A percentile compares a stretch with the other conserved stretches of the same genome.
These are phyloP conservation scores for Xiphorhynchus elegans DNA, from an alignment of 2,113 vertebrate species.

Conservation along the genomic window DNA sequence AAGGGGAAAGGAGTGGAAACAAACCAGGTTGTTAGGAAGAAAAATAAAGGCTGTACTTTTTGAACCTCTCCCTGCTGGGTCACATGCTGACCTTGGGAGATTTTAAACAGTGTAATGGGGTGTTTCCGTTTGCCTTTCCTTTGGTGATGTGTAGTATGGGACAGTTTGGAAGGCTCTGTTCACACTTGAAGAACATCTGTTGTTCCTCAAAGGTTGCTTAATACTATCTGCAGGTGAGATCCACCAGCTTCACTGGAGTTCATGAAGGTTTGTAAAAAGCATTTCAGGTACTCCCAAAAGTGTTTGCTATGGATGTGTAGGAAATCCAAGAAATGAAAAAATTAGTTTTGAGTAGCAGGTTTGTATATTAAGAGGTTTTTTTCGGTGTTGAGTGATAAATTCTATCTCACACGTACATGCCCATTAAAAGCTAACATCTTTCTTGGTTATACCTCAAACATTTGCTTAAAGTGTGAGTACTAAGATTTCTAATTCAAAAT, in stretches of 20 bases:
- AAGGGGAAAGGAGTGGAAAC: conserved; percentile 73
- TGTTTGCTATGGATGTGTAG: not conserved
- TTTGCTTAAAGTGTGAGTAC: not conserved
- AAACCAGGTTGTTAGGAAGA: conserved; percentile 76
- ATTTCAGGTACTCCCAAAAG: not conserved
- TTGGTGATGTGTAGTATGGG: conserved; percentile 46
- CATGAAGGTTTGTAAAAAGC: not conserved
- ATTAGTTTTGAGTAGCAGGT: not conserved
- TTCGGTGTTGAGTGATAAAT: not conserved
- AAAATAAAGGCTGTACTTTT: conserved; percentile 76
- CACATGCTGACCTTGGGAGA: conserved; percentile 71
- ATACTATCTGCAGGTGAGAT: not conserved
- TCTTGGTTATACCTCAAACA: not conserved
- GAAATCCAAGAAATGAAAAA: not conserved
- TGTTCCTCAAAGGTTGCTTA: not conserved
- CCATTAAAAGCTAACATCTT: rapidly evolving
- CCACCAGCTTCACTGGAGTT: not conserved
- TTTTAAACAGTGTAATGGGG: conserved; percentile 65
- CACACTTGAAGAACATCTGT: not conserved
- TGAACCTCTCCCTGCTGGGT: conserved; percentile 76
- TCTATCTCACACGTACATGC: not conserved
- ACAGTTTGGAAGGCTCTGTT: conserved; percentile 17
- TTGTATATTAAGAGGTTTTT: not conserved
- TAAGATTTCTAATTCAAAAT: not conserved
- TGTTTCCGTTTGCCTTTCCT: conserved; percentile 59